Evolutionary conservation across 30 jellyfish, hydroid and myxozoan genomes (phyloP), one percentile per base, ranked within the genome.

Genomic region (Chrysaora quinquecirrha): DNA sequence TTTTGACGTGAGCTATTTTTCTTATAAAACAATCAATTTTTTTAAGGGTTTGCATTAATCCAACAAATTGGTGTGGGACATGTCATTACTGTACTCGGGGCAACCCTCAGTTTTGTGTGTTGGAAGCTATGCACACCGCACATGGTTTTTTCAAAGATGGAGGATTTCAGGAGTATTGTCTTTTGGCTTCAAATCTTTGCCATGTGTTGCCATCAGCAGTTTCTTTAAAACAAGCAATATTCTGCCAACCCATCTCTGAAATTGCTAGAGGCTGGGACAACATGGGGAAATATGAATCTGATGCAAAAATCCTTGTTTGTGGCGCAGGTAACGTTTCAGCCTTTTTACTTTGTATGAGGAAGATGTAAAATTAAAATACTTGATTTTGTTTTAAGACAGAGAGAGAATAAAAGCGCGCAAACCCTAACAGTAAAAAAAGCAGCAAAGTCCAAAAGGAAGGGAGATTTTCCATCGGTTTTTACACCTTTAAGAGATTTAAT

Each of bases 181-280:
- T 83, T 9, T 43, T 90, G 7, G 66, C 97, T 23, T 84, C 96
- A 0, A 87, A 90, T 11, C 90, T 90, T 20, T 71, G 71, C 60
- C 86, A 76, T 79, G 86, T 60, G 14, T 73, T 90, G 0, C 97
- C 97, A 35, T 34, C 96, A 12, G 74, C 90, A 4, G 84, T 90
- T 96, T 38, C 93, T 23, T 48, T 90, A 4, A 72, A 62, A 56
- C 96, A 83, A 54, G 89, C 96, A 22, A 87, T 90, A 1, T 80
- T 90, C 78, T 90, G 97, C 64, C 97, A 83, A 54, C 97, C 97
- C 31, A 3, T 83, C 69, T 90, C 97, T 11, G 75, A 82, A n/a
- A 71, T 90, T 35, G 47, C 73, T 29, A 78, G 96, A 16, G 97
- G 97, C 30, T 90, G 97, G 97, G 96, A 90, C 64, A 90, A 90